These are phyloP conservation scores for Epizoanthus rinbou DNA, from an alignment of 92 coral and sea anemone genomes.

Conservation along the genomic window DNA sequence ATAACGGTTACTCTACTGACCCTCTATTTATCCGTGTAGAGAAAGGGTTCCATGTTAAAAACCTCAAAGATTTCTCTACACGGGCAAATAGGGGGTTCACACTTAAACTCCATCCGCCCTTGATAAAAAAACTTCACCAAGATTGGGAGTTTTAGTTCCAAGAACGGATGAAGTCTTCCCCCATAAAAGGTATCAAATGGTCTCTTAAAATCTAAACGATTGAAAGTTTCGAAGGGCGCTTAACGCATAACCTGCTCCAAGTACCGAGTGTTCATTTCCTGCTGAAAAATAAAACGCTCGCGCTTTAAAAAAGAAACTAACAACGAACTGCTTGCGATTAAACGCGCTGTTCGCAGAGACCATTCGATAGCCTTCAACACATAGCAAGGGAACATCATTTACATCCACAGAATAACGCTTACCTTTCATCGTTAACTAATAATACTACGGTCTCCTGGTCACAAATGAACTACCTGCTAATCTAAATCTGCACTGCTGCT, in stretches of 20 bases:
- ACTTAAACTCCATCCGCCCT: constrained; percentile 26
- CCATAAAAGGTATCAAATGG: not conserved
- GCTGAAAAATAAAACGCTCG: not conserved
- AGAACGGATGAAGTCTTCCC: constrained; percentile 15
- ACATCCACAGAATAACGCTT: constrained; percentile 19
- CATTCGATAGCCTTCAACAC: constrained; percentile 15
- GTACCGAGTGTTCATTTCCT: no score
- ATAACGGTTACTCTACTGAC: constrained; percentile 6
- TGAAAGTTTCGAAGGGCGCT: not conserved
- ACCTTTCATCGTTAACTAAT: not conserved
- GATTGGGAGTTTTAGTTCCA: constrained; percentile 14
- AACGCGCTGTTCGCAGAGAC: not conserved
- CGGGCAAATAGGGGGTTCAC: constrained; percentile 29
- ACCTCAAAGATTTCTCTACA: constrained; percentile 28
- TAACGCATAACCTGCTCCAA: no score
- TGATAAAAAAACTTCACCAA: constrained; percentile 12
- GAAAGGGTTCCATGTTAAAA: constrained; percentile 15
- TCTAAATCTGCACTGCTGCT: not conserved
- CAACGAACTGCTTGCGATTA: no score
- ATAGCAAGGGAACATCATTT: constrained; percentile 7
- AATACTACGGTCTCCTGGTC: constrained; percentile 2
- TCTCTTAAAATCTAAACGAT: not conserved
- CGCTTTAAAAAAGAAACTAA: not conserved
- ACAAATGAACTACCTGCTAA: constrained; percentile 1
- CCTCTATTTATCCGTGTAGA: constrained; percentile 27